Evolutionary conservation across 2,888 invertebrate species (phyloP), one percentile per base, ranked within the genome.

Genomic region (Omphaloscelis lunosa): DNA sequence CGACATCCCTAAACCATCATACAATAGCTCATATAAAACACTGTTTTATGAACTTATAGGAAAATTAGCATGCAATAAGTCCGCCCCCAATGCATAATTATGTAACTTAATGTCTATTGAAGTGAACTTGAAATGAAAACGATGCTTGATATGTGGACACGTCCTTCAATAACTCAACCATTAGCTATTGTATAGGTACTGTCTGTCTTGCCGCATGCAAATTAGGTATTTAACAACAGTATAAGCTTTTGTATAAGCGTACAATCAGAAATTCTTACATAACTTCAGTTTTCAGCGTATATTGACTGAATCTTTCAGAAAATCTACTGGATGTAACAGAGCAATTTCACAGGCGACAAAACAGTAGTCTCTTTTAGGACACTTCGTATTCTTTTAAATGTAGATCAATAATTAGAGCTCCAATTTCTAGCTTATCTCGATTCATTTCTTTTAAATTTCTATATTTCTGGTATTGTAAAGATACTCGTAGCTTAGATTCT

Each of bases 71-170:
- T n/a, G 45, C 27, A 61, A 75, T 69, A 81, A 62, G 69, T 79
- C 77, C 74, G 74, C 58, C 63, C 12, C 61, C 23, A 71, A 70
- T 66, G 63, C 73, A 82, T 68, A 34, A 34, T 34, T 34, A 63
- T 72, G 61, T 67, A 66, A 71, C 86, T 86, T 88, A 88, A 62
- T 66, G 39, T 69, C 82, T 89, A 88, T 85, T 88, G 85, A 88
- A 88, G 88, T 88, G 79, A 82, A 81, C 58, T 83, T 78, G 81
- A 86, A 88, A 85, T 88, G 70, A 80, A 79, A 79, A 81, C 61
- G 73, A 84, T 86, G 72, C 61, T 75, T 88, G 88, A 88, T 88
- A 88, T 88, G 88, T 88, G 80, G 79, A 84, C 80, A 80, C 82
- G 68, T 79, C 75, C 63, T 72, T 73, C 58, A 67, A 51, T 68